Percentiles rank a stretch among this genome's conserved stretches.
Evolutionary conservation across 2,113 vertebrate species (phyloP).

Genomic region (Artemisiospiza belli): DNA sequence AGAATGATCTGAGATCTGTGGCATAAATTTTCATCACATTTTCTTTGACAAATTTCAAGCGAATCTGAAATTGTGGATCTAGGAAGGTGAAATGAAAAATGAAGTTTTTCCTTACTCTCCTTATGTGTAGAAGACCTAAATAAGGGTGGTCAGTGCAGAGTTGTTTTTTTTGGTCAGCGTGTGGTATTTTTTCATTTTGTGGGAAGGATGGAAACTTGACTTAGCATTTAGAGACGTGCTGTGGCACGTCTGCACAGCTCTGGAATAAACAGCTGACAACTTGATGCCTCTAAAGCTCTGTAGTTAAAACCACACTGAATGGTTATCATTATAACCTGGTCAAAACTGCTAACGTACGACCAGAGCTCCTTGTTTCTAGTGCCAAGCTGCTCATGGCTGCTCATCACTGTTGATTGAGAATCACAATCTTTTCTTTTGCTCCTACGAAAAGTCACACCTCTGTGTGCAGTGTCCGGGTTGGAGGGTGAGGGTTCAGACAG

Average conservation of each 20-base stretch:
- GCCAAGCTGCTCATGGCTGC: not conserved
- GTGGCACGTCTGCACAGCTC: fast-evolving
- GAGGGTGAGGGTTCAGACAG: fast-evolving
- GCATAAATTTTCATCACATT: not conserved
- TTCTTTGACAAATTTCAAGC: not conserved
- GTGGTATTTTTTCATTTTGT: not conserved
- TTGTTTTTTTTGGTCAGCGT: not conserved
- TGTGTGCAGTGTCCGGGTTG: fast-evolving
- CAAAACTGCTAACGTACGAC: not conserved
- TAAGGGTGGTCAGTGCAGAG: not conserved
- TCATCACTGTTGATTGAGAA: not conserved
- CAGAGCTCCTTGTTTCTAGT: not conserved
- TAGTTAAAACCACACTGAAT: not conserved
- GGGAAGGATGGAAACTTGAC: not conserved
- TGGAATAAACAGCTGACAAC: not conserved
- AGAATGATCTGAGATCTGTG: not conserved
- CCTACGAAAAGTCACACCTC: not conserved
- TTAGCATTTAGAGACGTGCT: not conserved
- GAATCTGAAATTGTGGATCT: not conserved
- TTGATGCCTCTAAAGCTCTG: not conserved
- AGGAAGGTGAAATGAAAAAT: not conserved
- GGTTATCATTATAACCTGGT: not conserved
- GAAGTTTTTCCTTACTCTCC: not conserved
- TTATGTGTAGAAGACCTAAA: not conserved
- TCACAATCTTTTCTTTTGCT: not conserved